Evolutionary conservation across 1,140 invertebrate genomes (phyloP).

Genomic region (Bacillus rossius): DNA sequence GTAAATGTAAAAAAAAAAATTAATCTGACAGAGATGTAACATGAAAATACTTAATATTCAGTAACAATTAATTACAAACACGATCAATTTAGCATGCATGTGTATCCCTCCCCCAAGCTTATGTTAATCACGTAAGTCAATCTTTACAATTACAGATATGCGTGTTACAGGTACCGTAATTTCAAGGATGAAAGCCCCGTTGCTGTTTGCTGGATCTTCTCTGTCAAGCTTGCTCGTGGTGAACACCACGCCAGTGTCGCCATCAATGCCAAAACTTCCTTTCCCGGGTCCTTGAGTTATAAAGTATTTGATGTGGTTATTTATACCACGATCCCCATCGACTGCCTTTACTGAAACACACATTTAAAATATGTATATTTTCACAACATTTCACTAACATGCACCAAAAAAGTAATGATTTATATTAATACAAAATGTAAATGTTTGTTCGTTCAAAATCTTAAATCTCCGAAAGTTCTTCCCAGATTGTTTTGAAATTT

Average conservation of each 20-base stretch:
- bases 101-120: no score
- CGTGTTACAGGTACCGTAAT: constrained; percentile 47
- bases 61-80: no score
- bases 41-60: no score
- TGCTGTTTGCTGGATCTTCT: constrained; percentile 70
- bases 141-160: no score
- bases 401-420: neutral
- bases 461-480: no score
- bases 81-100: no score
- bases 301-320: constrained; percentile 80
- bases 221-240: constrained; percentile 72
- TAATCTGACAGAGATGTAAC: no score
- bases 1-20: no score
- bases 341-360: constrained; percentile 67
- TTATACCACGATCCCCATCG: constrained; percentile 87
- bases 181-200: constrained; percentile 82
- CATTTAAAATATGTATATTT: neutral
- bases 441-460: no score
- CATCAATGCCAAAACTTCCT: constrained; percentile 68
- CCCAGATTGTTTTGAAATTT: no score
- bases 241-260: constrained; percentile 70
- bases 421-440: no score
- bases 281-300: constrained; percentile 61
- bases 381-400: neutral
- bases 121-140: no score